Conservation (phyloP, 2,888 invertebrate genomes). For the Physocephala rufipes region DNA sequence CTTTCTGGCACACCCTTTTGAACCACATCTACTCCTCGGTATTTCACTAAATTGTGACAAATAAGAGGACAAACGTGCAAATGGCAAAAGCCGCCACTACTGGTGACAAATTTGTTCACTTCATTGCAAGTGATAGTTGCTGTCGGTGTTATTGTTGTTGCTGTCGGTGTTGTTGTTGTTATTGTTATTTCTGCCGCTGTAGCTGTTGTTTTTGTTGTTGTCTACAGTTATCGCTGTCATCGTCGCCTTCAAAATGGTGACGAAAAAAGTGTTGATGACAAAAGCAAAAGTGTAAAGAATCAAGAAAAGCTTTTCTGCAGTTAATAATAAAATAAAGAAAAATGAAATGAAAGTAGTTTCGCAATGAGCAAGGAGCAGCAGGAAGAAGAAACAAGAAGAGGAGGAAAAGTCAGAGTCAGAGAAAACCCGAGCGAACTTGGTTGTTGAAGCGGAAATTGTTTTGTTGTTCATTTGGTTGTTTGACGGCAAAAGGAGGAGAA, state of each 20-base stretch:
- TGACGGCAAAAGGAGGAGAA: not conserved
- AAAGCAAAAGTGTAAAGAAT: not conserved
- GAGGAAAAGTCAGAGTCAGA: not conserved
- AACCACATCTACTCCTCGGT: not conserved
- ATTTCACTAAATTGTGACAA: constrained; percentile 36
- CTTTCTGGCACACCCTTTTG: not conserved
- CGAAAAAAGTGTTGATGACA: not conserved
- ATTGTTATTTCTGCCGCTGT: no score
- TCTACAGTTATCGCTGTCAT: no score
- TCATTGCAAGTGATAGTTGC: constrained; percentile 31
- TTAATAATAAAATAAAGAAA: no score
- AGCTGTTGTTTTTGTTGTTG: constrained; percentile 8
- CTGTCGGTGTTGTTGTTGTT: not conserved
- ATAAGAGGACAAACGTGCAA: not conserved
- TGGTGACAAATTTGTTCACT: constrained; percentile 31
- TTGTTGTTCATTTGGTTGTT: constrained; percentile 27
- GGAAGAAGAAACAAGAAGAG: constrained; percentile 9
- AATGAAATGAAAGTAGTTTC: constrained; percentile 3
- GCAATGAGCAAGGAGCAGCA: not conserved
- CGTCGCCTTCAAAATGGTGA: not conserved
- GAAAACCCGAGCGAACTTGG: constrained; percentile 15
- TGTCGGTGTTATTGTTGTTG: constrained; percentile 5
- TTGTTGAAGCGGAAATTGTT: constrained; percentile 38
- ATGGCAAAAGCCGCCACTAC: constrained; percentile 16
- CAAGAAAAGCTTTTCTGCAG: not conserved